Evolutionary conservation across 2,113 vertebrate species (phyloP), one percentile per base, ranked within the genome.

Genomic region (Rynchops niger): DNA sequence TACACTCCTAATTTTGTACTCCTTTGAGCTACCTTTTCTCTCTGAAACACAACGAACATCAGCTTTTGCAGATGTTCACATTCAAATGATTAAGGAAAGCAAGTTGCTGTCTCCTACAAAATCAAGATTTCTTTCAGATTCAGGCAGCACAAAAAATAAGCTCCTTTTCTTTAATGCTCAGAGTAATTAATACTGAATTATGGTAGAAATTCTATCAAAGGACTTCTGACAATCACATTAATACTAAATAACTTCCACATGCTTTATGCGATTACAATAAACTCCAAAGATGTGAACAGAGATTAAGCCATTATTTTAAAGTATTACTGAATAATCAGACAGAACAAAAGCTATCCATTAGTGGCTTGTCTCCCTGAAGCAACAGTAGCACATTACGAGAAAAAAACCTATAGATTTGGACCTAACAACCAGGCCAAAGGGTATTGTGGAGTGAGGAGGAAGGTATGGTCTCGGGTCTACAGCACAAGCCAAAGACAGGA

Each of bases 161-260:
- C 15, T 82, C 32, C 10, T 88, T 93, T 84, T 66, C 62, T 53
- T 87, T 76, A 85, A 82, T 58, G 43, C 16, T 93, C 36, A 76
- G 20, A 21, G 12, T 80, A 88, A 77, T 93, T 91, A 87, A 74
- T 62, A 69, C 49, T 65, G 70, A 96, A 95, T 72, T 93, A 76
- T 66, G 43, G 36, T 2, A 91, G 49, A 82, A 88, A 88, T 85
- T 74, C 56, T 77, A 52, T 52, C 49, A 82, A 82, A 73, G 25
- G 30, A 45, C 36, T 90, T 82, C 27, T 49, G 43, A 80, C 27
- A 72, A 88, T 73, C 78, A 85, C 15, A 65, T 61, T 91, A 93
- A 82, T 62, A 77, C 43, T 82, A 80, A 82, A 19, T 47, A 71
- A 82, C 8, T 80, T 26, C 36, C 74, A 61, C 23, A 15, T 38